These are phyloP conservation scores for Sebastiscus albofasciatus DNA, from an alignment of 2,797 vertebrate genomes.

Conservation along the genomic window DNA sequence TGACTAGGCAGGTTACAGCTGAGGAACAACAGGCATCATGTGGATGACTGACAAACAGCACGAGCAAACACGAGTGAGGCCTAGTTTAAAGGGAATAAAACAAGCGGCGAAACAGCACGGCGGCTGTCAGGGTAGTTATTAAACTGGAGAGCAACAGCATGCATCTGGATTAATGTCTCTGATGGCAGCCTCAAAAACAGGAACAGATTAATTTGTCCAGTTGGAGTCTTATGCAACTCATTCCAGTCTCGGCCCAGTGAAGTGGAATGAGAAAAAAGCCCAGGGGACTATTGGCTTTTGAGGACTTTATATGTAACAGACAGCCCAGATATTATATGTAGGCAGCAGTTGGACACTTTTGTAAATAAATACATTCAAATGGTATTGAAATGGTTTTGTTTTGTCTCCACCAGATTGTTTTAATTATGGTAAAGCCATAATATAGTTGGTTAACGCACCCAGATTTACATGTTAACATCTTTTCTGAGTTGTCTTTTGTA, in stretches of 20 bases:
- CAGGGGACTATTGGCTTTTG: conserved; percentile 40
- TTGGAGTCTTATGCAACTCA: conserved; percentile 67
- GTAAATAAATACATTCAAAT: neutral
- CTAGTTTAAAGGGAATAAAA: conserved; percentile 60
- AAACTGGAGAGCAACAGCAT: conserved; percentile 64
- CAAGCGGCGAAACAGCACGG: conserved; percentile 48
- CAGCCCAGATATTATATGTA: neutral
- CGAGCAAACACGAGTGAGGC: conserved; percentile 24
- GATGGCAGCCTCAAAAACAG: conserved; percentile 69
- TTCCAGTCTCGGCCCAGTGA: conserved; percentile 48
- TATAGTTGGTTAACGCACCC: neutral
- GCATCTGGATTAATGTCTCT: conserved; percentile 74
- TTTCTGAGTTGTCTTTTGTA: neutral
- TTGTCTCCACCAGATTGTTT: neutral
- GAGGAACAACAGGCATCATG: conserved; percentile 22
- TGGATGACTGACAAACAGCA: conserved; percentile 44
- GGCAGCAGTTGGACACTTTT: neutral
- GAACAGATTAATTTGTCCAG: conserved; percentile 76
- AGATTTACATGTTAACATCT: neutral
- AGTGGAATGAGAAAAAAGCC: conserved; percentile 60
- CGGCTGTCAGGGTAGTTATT: conserved; percentile 60
- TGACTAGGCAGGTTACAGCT: neutral
- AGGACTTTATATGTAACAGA: conserved; percentile 44
- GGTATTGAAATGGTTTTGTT: neutral
- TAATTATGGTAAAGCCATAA: neutral